phyloP scores from a whole-genome alignment of 2,888 invertebrate species.

The Acholoe squamosa region DNA sequence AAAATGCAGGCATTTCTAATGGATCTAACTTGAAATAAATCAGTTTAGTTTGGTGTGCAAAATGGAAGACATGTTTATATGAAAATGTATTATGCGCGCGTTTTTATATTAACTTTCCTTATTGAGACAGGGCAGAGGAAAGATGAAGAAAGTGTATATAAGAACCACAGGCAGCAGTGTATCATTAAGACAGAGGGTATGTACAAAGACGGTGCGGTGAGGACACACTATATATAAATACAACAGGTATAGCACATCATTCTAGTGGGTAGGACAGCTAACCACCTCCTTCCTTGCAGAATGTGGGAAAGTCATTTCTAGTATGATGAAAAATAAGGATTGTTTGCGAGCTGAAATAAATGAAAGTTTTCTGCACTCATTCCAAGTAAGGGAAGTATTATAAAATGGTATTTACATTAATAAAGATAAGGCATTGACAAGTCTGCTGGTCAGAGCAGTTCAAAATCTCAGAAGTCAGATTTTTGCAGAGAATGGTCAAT shows the following conservation, averaged over 20 bases:
- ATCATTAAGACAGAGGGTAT: not conserved
- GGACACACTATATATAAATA: not conserved
- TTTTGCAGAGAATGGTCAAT: too few relatives aligned
- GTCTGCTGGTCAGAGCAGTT: not conserved
- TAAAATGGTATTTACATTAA: not conserved
- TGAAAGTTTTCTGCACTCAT: not conserved
- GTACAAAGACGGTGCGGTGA: not conserved
- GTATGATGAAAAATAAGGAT: not conserved
- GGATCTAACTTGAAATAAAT: not conserved
- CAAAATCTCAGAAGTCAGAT: too few relatives aligned
- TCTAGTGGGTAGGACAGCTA: not conserved
- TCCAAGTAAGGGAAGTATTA: not conserved
- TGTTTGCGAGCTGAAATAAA: conserved; percentile 13
- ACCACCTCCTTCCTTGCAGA: not conserved
- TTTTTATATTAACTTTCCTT: not conserved
- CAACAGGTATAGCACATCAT: not conserved
- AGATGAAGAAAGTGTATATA: conserved; percentile 6
- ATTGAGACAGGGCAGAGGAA: not conserved
- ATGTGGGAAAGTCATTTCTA: not conserved
- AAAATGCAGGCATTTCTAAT: not conserved
- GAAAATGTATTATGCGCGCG: not conserved
- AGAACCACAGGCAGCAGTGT: conserved; percentile 4
- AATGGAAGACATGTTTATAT: not conserved
- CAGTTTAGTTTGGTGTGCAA: not conserved
- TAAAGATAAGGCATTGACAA: not conserved